Conservation (phyloP, 1,140 invertebrate species). For the Lerema accius region DNA sequence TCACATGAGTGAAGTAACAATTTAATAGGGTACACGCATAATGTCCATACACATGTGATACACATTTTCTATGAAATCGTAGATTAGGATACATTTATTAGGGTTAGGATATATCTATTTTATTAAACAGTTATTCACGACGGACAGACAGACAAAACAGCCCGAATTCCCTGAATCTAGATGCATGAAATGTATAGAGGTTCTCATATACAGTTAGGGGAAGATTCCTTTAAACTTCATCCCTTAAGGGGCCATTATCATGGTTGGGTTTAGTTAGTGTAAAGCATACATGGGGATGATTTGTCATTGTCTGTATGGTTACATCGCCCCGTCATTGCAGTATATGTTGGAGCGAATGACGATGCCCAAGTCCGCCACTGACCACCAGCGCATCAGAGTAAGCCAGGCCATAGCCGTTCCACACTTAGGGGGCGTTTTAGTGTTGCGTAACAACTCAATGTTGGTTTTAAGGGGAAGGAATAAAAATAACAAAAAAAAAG, state of each 20-base stretch:
- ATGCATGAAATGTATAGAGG: not conserved
- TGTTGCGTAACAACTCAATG: no score
- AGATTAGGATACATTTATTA: not conserved
- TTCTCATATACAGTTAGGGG: no score
- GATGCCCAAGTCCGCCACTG: conserved; percentile 91
- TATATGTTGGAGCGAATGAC: conserved; percentile 94
- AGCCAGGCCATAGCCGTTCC: conserved; percentile 82
- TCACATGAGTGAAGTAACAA: conserved; percentile 7
- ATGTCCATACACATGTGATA: conserved; percentile 10
- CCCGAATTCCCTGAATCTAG: not conserved
- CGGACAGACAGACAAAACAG: no score
- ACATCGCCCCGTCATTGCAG: conserved; percentile 85
- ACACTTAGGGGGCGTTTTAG: no score
- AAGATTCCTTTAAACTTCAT: no score
- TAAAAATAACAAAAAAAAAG: no score
- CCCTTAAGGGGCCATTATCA: no score
- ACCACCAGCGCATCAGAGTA: conserved; percentile 95
- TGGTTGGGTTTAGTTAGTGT: no score
- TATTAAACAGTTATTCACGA: no score
- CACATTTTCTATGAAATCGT: not conserved
- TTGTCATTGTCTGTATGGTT: conserved; percentile 17
- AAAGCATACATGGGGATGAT: not conserved
- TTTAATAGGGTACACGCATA: conserved; percentile 15
- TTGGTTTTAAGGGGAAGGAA: no score
- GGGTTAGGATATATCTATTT: no score